Percentiles rank a stretch among this genome's conserved stretches.
phyloP scores from a whole-genome alignment of 2,888 invertebrate species.

The Lampropteryx suffumata region DNA sequence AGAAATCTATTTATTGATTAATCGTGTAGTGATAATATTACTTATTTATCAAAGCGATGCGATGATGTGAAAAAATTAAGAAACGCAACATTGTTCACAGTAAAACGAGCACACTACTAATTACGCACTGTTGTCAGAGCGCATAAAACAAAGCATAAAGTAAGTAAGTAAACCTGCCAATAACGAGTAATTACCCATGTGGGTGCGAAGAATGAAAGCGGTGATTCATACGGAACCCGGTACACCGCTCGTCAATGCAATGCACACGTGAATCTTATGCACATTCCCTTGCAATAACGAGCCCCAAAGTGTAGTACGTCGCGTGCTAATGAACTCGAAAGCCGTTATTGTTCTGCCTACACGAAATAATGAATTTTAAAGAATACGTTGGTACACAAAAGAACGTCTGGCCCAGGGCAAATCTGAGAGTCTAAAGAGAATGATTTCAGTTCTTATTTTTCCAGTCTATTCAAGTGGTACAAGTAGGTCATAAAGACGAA shows the following conservation, averaged over 20 bases:
- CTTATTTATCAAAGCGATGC: slow-evolving; percentile 26
- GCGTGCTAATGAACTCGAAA: slow-evolving; percentile 29
- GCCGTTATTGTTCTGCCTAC: slow-evolving; percentile 23
- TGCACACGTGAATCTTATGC: slow-evolving; percentile 38
- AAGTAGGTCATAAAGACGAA: slow-evolving; percentile 16
- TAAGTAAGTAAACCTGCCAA: slow-evolving; percentile 45
- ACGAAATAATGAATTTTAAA: slow-evolving; percentile 18
- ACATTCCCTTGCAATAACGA: slow-evolving; percentile 30
- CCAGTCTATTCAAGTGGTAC: slow-evolving; percentile 24
- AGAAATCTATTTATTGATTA: too few relatives aligned
- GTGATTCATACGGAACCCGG: slow-evolving; percentile 63
- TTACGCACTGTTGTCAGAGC: slow-evolving; percentile 40
- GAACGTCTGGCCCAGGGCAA: slow-evolving; percentile 11
- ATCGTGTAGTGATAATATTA: too few relatives aligned
- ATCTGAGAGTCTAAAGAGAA: slow-evolving; percentile 14
- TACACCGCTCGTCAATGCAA: slow-evolving; percentile 33
- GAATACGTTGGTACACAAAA: slow-evolving; percentile 17
- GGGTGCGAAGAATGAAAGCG: slow-evolving; percentile 68
- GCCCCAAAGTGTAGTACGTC: slow-evolving; percentile 31
- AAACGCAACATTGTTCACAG: slow-evolving; percentile 37
- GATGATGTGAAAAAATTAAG: too few relatives aligned
- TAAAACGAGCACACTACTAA: slow-evolving; percentile 38
- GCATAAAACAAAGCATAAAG: slow-evolving; percentile 35
- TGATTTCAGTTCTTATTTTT: slow-evolving; percentile 24
- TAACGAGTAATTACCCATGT: slow-evolving; percentile 49